A percentile compares a stretch with the other conserved stretches of the same genome.
These are phyloP conservation scores for Heliconius ismenius DNA, from an alignment of 2,888 invertebrate genomes.

Conservation along the genomic window DNA sequence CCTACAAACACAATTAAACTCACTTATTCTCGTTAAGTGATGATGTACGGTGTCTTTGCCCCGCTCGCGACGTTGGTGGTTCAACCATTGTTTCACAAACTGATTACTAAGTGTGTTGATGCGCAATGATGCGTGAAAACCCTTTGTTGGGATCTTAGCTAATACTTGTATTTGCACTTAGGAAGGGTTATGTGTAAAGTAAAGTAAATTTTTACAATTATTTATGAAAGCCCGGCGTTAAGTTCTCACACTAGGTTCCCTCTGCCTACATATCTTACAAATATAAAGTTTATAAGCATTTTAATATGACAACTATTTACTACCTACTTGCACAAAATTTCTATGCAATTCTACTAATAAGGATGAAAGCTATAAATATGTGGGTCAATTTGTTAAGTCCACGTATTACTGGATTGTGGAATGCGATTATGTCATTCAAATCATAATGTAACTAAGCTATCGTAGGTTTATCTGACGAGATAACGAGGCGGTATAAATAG, in stretches of 20 bases:
- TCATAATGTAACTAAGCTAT: constrained; percentile 28
- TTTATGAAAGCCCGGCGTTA: no score
- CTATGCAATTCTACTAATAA: constrained; percentile 32
- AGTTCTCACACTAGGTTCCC: no score
- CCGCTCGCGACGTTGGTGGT: constrained; percentile 46
- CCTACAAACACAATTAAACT: constrained; percentile 79
- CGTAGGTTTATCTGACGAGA: constrained; percentile 37
- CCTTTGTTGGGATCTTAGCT: constrained; percentile 5
- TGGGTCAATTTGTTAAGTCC: constrained; percentile 37
- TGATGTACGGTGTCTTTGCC: constrained; percentile 74
- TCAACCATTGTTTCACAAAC: constrained; percentile 53
- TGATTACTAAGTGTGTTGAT: constrained; percentile 33
- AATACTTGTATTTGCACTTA: not conserved
- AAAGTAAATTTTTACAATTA: not conserved
- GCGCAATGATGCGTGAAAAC: constrained; percentile 13
- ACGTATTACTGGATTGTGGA: constrained; percentile 36
- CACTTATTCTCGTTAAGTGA: constrained; percentile 77
- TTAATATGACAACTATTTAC: not conserved
- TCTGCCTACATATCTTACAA: not conserved
- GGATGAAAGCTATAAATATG: constrained; percentile 43
- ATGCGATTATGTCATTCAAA: constrained; percentile 44
- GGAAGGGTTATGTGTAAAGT: not conserved
- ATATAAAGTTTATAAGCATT: not conserved
- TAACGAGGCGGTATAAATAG: constrained; percentile 27
- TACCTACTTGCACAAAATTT: constrained; percentile 10